Base-by-base conservation (phyloP, 2,888 invertebrate species). In the Priocnemis perturbator region DNA sequence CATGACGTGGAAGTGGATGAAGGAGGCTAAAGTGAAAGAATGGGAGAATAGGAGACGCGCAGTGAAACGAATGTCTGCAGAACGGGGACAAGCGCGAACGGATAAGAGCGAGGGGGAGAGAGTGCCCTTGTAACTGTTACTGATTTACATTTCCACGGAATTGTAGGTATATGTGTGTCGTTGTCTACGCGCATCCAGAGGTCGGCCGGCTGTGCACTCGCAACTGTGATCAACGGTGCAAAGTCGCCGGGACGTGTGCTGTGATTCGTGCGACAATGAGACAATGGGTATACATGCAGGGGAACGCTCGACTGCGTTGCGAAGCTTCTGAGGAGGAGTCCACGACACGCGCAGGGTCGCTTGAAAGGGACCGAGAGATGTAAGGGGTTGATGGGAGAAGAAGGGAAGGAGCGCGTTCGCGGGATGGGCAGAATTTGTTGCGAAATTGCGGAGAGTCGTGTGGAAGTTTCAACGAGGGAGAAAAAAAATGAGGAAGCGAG, bases 211-310 rank as follows among this genome's bases (percentile, higher is more conserved):
- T 11, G 14, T 37, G 37, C 37, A 11, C 37, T 37, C 7, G 37
- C 37, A 37, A 11, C 37, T 1, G 37, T 37, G 37, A 37, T 37
- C 37, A 37, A 37, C 37, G 37, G 47, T 30, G 37, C 57, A 63
- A 63, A 60, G 64, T 55, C 57, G 1, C 58, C 50, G 59, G n/a
- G 58, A 59, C 30, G 21, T 68, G 64, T 55, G 63, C 64, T 67
- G 48, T 60, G 63, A 60, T 68, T 67, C 64, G 48, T 45, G 45
- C 45, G 64, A 71, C 73, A 71, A 67, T 69, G 62, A 74, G 77
- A 69, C 64, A 66, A 64, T 67, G 69, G 52, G 17, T n/a, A 14
- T 44, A 30, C 52, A 47, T n/a, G 53, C 3, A 5, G 3, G 20
- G 23, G 64, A 17, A 15, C 20, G 30, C 47, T 21, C 26, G 47